Conservation (phyloP, 2,888 invertebrate genomes). For the Pollenia labialis region DNA sequence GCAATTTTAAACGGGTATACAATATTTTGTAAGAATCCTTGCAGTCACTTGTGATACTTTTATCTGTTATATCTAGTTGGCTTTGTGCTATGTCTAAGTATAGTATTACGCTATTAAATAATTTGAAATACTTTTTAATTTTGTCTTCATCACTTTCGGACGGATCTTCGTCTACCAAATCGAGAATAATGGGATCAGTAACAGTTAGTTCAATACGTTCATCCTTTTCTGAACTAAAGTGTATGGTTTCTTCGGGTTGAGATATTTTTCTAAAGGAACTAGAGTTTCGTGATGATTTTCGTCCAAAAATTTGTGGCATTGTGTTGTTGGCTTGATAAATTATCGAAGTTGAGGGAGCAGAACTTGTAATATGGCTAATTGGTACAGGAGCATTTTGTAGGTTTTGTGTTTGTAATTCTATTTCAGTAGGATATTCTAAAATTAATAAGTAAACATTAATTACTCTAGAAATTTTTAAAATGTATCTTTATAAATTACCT, state of each 20-base stretch:
- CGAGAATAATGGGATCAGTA: conserved; percentile 57
- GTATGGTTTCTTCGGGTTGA: conserved; percentile 83
- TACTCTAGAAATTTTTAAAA: not conserved
- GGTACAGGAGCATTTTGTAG: conserved; percentile 51
- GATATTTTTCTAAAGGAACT: conserved; percentile 78
- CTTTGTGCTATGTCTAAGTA: conserved; percentile 77
- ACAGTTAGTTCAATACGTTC: conserved; percentile 76
- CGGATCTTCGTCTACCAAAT: conserved; percentile 45
- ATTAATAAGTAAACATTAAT: not conserved
- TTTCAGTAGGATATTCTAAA: conserved; percentile 63
- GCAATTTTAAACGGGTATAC: conserved; percentile 77
- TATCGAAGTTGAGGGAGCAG: conserved; percentile 51
- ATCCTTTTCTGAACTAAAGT: conserved; percentile 83
- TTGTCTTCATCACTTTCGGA: conserved; percentile 56
- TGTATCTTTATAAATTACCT: conserved; percentile 58
- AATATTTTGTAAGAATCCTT: conserved; percentile 50
- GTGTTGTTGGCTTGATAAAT: conserved; percentile 54
- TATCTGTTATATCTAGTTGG: conserved; percentile 76
- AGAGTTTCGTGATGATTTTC: conserved; percentile 77
- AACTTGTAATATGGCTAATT: conserved; percentile 35
- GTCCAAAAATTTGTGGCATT: conserved; percentile 72
- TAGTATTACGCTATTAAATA: conserved; percentile 70
- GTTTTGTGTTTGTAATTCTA: conserved; percentile 68
- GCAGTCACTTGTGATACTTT: conserved; percentile 65
- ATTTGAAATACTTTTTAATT: conserved; percentile 67